Conservation (phyloP, 2,888 invertebrate genomes). For the Drepanosiphum platanoidis region DNA sequence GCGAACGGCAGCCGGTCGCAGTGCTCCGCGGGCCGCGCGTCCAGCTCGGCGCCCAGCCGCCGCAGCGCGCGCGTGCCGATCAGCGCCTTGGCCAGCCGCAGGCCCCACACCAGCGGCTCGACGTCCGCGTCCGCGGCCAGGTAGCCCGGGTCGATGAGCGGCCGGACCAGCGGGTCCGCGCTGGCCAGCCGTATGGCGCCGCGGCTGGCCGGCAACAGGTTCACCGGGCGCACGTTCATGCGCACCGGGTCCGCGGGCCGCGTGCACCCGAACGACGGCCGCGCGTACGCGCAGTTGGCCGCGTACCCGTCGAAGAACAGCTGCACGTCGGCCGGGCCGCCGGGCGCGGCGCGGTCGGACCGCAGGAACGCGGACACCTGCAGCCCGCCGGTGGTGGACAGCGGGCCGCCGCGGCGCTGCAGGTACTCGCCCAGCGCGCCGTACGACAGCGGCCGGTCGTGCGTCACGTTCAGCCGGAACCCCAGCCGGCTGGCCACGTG, state of each 20-base stretch:
- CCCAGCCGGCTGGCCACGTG: constrained; percentile 68
- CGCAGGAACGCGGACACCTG: constrained; percentile 68
- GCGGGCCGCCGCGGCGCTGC: constrained; percentile 67
- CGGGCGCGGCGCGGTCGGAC: constrained; percentile 66
- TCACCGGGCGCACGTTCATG: constrained; percentile 64
- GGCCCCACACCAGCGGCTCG: constrained; percentile 65
- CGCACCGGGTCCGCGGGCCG: constrained; percentile 53
- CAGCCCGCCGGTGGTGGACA: constrained; percentile 68
- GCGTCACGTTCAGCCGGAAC: constrained; percentile 63
- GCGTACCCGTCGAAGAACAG: constrained; percentile 68
- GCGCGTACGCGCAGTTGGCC: constrained; percentile 56
- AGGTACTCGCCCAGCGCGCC: constrained; percentile 67
- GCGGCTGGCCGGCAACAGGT: constrained; percentile 67
- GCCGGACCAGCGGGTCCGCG: constrained; percentile 69
- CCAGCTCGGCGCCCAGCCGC: constrained; percentile 64
- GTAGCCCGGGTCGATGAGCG: constrained; percentile 71
- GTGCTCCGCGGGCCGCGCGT: constrained; percentile 63
- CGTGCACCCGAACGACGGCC: constrained; percentile 63
- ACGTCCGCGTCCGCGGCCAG: constrained; percentile 68
- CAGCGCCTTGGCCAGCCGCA: constrained; percentile 64
- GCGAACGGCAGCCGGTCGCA: constrained; percentile 64
- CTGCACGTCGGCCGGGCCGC: constrained; percentile 67
- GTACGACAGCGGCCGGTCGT: constrained; percentile 64
- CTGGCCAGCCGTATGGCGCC: constrained; percentile 67
- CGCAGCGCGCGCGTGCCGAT: constrained; percentile 64